Conservation (phyloP, 1,140 invertebrate genomes). For the Leptinotarsa texana region DNA sequence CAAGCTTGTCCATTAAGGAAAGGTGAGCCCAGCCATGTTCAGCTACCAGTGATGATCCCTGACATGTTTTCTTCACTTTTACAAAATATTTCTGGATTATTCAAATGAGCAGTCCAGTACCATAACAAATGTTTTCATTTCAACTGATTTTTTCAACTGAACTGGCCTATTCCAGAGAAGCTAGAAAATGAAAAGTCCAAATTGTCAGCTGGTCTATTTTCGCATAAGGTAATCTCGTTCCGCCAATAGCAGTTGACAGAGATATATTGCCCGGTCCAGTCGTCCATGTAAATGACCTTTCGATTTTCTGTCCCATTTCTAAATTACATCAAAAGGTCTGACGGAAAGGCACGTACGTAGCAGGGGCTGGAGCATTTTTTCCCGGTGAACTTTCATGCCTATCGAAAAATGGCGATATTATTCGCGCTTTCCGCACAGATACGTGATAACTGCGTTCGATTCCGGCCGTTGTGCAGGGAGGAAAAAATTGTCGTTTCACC, state of each 20-base stretch:
- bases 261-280: constrained; percentile 28
- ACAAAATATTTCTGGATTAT: too few species aligned
- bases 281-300: constrained; percentile 32
- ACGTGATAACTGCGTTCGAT: too few species aligned
- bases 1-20: too few species aligned
- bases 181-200: background rate
- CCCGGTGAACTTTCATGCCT: constrained; percentile 6
- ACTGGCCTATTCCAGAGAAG: too few species aligned
- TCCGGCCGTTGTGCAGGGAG: too few species aligned
- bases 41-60: too few species aligned
- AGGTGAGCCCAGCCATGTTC: too few species aligned
- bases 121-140: too few species aligned
- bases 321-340: constrained; percentile 31
- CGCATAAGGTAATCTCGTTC: constrained; percentile 24
- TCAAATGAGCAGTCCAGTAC: too few species aligned
- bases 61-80: too few species aligned
- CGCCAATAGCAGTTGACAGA: constrained; percentile 27
- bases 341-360: constrained; percentile 5
- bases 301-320: constrained; percentile 29
- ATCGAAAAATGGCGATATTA: constrained; percentile 1
- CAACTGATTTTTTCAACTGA: too few species aligned
- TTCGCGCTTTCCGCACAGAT: background rate
- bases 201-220: constrained; percentile 9
- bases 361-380: background rate
- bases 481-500: too few species aligned